phyloP scores from a whole-genome alignment of 2,888 invertebrate species.

The Plagodis dolabraria region DNA sequence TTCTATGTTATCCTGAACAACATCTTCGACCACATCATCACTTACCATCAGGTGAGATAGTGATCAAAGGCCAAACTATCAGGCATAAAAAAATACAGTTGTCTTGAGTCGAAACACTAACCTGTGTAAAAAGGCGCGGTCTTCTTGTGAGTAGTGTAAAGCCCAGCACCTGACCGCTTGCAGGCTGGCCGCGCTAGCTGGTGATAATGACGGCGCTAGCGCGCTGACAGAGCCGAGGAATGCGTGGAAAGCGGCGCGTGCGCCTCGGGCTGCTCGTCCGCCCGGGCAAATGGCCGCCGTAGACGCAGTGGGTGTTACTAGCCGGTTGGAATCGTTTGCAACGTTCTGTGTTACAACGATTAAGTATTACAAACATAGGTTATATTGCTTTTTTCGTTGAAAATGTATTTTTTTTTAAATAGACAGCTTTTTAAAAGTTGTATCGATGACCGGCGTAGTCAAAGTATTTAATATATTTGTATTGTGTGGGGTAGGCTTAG shows the following conservation, averaged over 20 bases:
- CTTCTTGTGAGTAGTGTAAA: constrained; percentile 93
- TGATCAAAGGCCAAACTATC: no score
- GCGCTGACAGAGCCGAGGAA: constrained; percentile 96
- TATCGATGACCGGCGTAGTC: no score
- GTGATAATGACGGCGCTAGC: constrained; percentile 94
- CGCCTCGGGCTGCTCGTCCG: constrained; percentile 62
- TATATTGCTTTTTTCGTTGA: no score
- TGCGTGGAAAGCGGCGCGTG: constrained; percentile 91
- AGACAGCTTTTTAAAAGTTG: no score
- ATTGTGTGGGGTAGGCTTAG: no score
- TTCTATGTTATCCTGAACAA: no score
- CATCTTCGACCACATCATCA: no score
- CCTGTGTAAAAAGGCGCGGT: constrained; percentile 95
- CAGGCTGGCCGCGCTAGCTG: constrained; percentile 94
- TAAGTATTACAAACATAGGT: no score
- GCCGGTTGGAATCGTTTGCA: constrained; percentile 48
- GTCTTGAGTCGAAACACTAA: constrained; percentile 27
- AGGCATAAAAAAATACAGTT: no score
- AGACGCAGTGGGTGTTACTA: constrained; percentile 55
- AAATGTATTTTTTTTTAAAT: no score
- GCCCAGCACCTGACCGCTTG: constrained; percentile 98
- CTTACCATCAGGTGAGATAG: no score
- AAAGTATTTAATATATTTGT: no score
- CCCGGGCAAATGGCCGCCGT: constrained; percentile 73
- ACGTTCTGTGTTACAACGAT: constrained; percentile 39